Evolutionary conservation across 1,140 invertebrate genomes (phyloP), one percentile per base, ranked within the genome.

Genomic region (Pseudachorutes palmiensis): DNA sequence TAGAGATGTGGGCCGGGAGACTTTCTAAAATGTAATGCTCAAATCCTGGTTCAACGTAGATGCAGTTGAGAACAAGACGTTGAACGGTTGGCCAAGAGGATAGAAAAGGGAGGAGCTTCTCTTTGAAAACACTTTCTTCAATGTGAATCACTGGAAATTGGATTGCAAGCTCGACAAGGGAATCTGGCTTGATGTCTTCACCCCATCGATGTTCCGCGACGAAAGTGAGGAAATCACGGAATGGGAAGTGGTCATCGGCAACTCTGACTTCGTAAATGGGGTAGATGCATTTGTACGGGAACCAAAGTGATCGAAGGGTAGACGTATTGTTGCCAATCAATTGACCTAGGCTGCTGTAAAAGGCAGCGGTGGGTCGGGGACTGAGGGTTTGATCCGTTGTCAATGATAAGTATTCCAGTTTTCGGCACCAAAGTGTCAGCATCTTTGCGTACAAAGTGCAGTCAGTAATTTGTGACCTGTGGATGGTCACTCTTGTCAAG

Each of bases 381-480:
- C 57, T 65, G 31, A 74, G 69, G 22, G 67, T 68, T 45, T 71
- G 70, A 49, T 74, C 72, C 14, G 72, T 71, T 0, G 70, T 71
- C 16, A 74, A 28, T 32, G 65, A 66, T 29, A 74, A 59, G 0
- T 62, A 14, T 36, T 64, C 59, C 31, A 74, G 12, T 0, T 36
- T 1, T 2, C 41, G 19, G 45, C 67, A 74, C 12, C 61, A 16
- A 0, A 71, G 30, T 1, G 30, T 22, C 1, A 74, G 51, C 1
- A 74, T 71, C 62, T 74, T 74, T 16, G 70, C 32, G 62, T 71
- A 74, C 0, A 68, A 69, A 12, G 68, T 70, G 36, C 70, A 71
- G 19, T 74, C 70, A 28, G 58, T 45, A 1, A 74, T 55, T 32
- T 74, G 70, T 41, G 65, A 68, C n/a, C 72, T 41, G 45, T 74